A percentile compares a stretch with the other conserved stretches of the same genome.
These are phyloP conservation scores for Ranitomeya imitator DNA, from an alignment of 2,113 vertebrate genomes.

Conservation along the genomic window DNA sequence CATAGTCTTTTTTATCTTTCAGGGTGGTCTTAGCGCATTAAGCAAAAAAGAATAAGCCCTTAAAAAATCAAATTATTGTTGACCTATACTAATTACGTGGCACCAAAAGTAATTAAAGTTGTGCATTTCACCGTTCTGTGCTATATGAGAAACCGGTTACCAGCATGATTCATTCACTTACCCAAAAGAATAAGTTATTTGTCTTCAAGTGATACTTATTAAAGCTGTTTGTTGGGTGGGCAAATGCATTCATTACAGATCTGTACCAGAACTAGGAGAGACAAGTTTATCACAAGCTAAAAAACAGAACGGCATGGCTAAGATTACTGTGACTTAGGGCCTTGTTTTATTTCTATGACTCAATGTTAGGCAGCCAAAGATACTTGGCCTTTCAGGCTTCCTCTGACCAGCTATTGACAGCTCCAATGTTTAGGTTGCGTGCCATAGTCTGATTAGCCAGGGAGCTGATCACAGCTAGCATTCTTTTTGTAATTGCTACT, in stretches of 20 bases:
- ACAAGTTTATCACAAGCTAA: slow-evolving; percentile 79
- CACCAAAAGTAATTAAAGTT: slow-evolving; percentile 80
- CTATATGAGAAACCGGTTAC: slow-evolving; percentile 72
- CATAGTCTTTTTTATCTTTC: slow-evolving; percentile 71
- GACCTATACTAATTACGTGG: slow-evolving; percentile 81
- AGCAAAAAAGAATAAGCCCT: slow-evolving; percentile 74
- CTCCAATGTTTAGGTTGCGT: slow-evolving; percentile 81
- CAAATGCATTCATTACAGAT: slow-evolving; percentile 77
- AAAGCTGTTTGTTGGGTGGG: slow-evolving; percentile 76
- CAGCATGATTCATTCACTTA: slow-evolving; percentile 76
- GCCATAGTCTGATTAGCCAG: slow-evolving; percentile 75
- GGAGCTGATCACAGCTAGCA: slow-evolving; percentile 70
- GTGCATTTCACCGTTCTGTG: slow-evolving; percentile 75
- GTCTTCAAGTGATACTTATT: slow-evolving; percentile 72
- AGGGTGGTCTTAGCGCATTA: slow-evolving; percentile 81
- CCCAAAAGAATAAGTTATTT: slow-evolving; percentile 84
- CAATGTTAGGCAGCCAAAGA: slow-evolving; percentile 69
- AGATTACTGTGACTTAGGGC: slow-evolving; percentile 79
- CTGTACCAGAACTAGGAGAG: slow-evolving; percentile 79
- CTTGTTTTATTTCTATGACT: slow-evolving; percentile 82
- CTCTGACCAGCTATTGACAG: slow-evolving; percentile 72
- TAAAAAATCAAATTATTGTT: slow-evolving; percentile 90
- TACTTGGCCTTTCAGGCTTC: slow-evolving; percentile 65
- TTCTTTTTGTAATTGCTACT: slow-evolving; percentile 71
- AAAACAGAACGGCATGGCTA: slow-evolving; percentile 73